Evolutionary conservation across 2,888 invertebrate genomes (phyloP), one percentile per base, ranked within the genome.

Genomic region (Encarsia formosa): DNA sequence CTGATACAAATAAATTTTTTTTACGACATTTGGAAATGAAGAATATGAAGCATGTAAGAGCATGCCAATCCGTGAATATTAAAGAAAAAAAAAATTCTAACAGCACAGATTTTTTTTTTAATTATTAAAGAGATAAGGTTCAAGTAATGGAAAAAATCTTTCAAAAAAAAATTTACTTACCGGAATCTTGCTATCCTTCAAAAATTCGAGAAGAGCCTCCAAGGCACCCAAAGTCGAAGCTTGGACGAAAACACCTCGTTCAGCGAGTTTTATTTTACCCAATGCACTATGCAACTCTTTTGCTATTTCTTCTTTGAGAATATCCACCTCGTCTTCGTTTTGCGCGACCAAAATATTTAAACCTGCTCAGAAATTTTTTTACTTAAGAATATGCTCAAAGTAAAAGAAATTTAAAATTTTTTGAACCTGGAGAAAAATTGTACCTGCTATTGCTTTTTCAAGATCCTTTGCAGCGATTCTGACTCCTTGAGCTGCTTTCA

Each of bases 151-250:
- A n/a, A n/a, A n/a, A n/a, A n/a, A n/a, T n/a, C n/a, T n/a, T n/a
- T n/a, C 18, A 37, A 22, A 20, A n/a, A 3, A 35, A 23, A 35
- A 23, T n/a, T 34, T 47, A 83, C 88, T 86, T 72, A 93, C 92
- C 70, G 97, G 96, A 74, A 97, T 96, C 77, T 91, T 91, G 60
- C 93, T 94, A 47, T 86, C 83, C 63, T 84, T 84, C 47, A 98
- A 81, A 77, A 96, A 98, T 72, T 96, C 95, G 5, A 97, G 78
- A 49, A 99, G 77, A 0, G 99, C 99, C 75, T 99, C 99, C 9
- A 99, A 78, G 0, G 99, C 99, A 6, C 99, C 99, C 5, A 99
- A 81, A n/a, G 99, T 99, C 1, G 97, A 98, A 0, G 99, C 98
- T 70, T 99, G 98, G n/a, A 99, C 99, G 76, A 93, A 97, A 37